These are phyloP conservation scores for Pachycephus smyrnensis DNA, from an alignment of 2,888 invertebrate genomes.

Conservation along the genomic window DNA sequence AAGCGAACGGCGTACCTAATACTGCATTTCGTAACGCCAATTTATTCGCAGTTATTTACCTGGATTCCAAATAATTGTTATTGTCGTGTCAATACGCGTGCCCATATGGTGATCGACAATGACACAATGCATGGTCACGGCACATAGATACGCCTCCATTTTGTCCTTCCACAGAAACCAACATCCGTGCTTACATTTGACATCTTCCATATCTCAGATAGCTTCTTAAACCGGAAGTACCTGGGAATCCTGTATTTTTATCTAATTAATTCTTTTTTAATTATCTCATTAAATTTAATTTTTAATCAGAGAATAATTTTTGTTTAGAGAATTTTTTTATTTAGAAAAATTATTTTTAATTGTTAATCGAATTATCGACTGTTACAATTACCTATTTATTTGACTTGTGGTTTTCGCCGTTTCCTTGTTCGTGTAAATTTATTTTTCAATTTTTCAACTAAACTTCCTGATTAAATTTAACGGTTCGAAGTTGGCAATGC, in stretches of 20 bases:
- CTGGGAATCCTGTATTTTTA: no score
- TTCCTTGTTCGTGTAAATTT: not conserved
- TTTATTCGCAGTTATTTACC: slow-evolving; percentile 39
- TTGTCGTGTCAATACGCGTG: not conserved
- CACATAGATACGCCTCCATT: not conserved
- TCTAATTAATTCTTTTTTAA: no score
- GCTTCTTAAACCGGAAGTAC: no score
- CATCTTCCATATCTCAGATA: not conserved
- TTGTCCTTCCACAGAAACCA: not conserved
- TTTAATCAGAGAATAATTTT: not conserved
- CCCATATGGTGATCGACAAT: not conserved
- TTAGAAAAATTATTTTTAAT: not conserved
- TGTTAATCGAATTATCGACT: not conserved
- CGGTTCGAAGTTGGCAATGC: not conserved
- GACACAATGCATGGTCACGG: not conserved
- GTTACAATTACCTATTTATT: not conserved
- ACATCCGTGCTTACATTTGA: not conserved
- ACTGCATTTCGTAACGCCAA: slow-evolving; percentile 33
- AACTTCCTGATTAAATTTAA: not conserved
- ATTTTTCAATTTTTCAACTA: not conserved
- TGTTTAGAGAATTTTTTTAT: not conserved
- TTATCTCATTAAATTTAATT: not conserved
- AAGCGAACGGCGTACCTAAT: slow-evolving; percentile 4
- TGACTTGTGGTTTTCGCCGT: not conserved
- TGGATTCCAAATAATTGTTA: slow-evolving; percentile 27